Conservation (phyloP, 2,797 vertebrate genomes). For the Tokudaia tokunoshimensis region DNA sequence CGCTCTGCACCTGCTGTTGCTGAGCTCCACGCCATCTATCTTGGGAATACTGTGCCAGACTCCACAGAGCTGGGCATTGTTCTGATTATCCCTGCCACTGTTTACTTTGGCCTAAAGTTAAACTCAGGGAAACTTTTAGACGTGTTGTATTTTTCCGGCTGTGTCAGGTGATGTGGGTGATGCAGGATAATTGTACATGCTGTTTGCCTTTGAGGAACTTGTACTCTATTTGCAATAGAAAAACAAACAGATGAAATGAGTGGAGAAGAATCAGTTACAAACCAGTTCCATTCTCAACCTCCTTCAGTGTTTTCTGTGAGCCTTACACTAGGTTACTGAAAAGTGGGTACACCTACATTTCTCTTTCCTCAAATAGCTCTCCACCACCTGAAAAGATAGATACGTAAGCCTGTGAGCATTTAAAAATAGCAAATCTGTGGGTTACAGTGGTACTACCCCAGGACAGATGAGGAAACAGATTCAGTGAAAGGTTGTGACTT, state of each 20-base stretch:
- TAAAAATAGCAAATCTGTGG: slow-evolving; percentile 32
- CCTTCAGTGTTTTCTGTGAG: slow-evolving; percentile 19
- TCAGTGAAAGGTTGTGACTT: neutral
- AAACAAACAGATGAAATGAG: slow-evolving; percentile 53
- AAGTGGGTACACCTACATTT: neutral
- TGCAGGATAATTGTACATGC: neutral
- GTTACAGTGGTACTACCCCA: neutral
- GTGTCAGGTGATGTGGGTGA: neutral
- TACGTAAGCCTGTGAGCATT: neutral
- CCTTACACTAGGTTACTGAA: slow-evolving; percentile 15
- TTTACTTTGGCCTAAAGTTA: slow-evolving; percentile 46
- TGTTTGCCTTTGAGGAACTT: slow-evolving; percentile 42
- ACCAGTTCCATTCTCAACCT: neutral
- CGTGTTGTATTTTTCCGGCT: neutral
- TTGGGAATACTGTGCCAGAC: neutral
- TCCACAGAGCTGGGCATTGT: neutral
- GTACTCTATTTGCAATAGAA: slow-evolving; percentile 56
- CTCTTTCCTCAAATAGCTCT: neutral
- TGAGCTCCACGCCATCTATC: neutral
- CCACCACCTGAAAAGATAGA: neutral
- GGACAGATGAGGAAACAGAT: neutral
- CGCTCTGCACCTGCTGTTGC: neutral
- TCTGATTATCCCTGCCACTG: slow-evolving; percentile 28
- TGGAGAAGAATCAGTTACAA: slow-evolving; percentile 36
- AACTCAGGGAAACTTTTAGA: slow-evolving; percentile 15